Conservation (phyloP, 2,888 invertebrate species). For the Cheiracanthium punctorium region DNA sequence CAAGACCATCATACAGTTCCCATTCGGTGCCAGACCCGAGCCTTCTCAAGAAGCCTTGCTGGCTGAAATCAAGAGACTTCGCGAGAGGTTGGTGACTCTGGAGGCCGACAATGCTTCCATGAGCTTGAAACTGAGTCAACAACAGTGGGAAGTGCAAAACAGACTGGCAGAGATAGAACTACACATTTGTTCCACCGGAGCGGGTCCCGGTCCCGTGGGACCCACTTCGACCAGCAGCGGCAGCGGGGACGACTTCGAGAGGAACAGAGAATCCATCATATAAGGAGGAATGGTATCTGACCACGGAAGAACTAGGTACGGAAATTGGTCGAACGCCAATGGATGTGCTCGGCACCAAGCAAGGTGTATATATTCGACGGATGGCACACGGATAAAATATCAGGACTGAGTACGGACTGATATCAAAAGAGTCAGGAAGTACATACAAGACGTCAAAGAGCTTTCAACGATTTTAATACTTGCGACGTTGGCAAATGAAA, state of each 20-base stretch:
- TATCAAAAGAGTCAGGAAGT: not conserved
- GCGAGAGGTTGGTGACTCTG: conserved; percentile 89
- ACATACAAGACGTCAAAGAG: not conserved
- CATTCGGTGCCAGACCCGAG: conserved; percentile 70
- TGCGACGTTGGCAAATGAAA: not conserved
- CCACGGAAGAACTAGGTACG: not conserved
- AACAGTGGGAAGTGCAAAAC: conserved; percentile 87
- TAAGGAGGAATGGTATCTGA: no score
- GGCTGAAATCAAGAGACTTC: conserved; percentile 92
- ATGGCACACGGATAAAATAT: not conserved
- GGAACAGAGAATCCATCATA: conserved; percentile 95
- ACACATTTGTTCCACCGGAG: conserved; percentile 84
- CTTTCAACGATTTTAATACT: not conserved
- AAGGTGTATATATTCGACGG: not conserved
- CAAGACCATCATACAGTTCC: conserved; percentile 24
- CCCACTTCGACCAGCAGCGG: conserved; percentile 36
- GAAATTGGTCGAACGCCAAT: not conserved
- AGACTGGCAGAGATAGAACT: conserved; percentile 93
- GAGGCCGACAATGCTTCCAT: conserved; percentile 96
- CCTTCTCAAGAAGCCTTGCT: conserved; percentile 86
- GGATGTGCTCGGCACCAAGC: not conserved
- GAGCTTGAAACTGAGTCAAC: conserved; percentile 93
- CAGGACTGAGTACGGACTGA: not conserved
- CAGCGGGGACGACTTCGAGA: conserved; percentile 84
- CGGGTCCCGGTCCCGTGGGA: conserved; percentile 19